These are phyloP conservation scores for Tor tambroides DNA, from an alignment of 2,113 vertebrate species.

Conservation along the genomic window DNA sequence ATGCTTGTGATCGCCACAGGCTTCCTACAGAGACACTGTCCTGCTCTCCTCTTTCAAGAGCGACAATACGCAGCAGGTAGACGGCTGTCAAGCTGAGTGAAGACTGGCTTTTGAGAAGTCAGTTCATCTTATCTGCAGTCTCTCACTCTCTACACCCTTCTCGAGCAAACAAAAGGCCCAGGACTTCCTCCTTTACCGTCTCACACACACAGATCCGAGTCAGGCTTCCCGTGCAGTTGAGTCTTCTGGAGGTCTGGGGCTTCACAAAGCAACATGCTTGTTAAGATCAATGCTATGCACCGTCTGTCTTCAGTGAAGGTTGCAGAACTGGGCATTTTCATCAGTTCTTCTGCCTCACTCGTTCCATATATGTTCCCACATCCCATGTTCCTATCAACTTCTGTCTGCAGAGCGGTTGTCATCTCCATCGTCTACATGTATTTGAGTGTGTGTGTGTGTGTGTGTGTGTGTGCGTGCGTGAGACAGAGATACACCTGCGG, in stretches of 20 bases:
- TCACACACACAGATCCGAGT: slow-evolving; percentile 23
- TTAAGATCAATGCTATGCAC: not conserved
- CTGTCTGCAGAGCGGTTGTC: not conserved
- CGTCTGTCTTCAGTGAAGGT: not conserved
- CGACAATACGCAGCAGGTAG: slow-evolving; percentile 44
- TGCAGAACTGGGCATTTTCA: not conserved
- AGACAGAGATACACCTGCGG: slow-evolving; percentile 13
- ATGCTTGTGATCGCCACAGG: slow-evolving; percentile 40
- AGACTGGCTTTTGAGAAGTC: slow-evolving; percentile 46
- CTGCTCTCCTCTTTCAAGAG: slow-evolving; percentile 37
- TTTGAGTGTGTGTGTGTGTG: not conserved
- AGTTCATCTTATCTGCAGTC: slow-evolving; percentile 35
- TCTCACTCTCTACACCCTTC: slow-evolving; percentile 23
- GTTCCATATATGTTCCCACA: slow-evolving; percentile 4
- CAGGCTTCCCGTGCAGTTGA: not conserved
- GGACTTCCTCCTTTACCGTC: not conserved
- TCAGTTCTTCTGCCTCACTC: not conserved
- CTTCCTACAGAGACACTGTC: slow-evolving; percentile 9
- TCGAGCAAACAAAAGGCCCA: slow-evolving; percentile 29
- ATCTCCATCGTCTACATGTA: not conserved
- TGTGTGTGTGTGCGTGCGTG: no score
- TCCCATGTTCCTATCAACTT: slow-evolving; percentile 27
- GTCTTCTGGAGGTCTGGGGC: not conserved
- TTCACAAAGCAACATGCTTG: slow-evolving; percentile 24
- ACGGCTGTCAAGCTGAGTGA: slow-evolving; percentile 20